These are phyloP conservation scores for Scytalopus superciliaris DNA, from an alignment of 2,113 vertebrate genomes.

Conservation along the genomic window DNA sequence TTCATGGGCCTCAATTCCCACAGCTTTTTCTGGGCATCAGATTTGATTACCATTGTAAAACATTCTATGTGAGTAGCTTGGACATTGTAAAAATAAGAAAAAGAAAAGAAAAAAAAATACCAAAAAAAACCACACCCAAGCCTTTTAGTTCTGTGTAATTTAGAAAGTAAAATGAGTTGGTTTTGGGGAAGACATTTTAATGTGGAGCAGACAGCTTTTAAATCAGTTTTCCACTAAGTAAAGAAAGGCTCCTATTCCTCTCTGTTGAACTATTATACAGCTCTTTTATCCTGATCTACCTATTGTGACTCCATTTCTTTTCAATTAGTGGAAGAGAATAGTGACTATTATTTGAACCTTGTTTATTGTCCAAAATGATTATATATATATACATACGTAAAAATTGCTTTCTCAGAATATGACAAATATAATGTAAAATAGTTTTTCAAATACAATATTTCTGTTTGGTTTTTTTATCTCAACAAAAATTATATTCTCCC, in stretches of 20 bases:
- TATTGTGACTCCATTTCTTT: constrained; percentile 49
- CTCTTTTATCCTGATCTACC: constrained; percentile 26
- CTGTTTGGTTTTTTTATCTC: not conserved
- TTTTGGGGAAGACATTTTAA: constrained; percentile 67
- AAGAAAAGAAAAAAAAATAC: no score
- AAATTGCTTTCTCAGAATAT: not conserved
- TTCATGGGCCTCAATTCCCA: constrained; percentile 79
- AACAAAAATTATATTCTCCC: not conserved
- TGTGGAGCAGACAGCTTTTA: constrained; percentile 65
- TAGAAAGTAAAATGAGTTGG: constrained; percentile 62
- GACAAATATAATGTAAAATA: not conserved
- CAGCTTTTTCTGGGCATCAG: constrained; percentile 69
- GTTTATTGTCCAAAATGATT: constrained; percentile 23
- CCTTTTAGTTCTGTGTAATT: constrained; percentile 48
- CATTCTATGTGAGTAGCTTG: constrained; percentile 53
- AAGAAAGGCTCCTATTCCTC: constrained; percentile 39
- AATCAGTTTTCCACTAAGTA: constrained; percentile 49
- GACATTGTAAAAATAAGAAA: not conserved
- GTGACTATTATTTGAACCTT: constrained; percentile 22
- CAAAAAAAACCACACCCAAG: not conserved
- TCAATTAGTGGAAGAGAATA: constrained; percentile 20
- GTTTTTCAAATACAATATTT: not conserved
- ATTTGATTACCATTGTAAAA: constrained; percentile 77
- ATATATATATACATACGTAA: not conserved
- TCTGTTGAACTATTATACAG: constrained; percentile 21